Evolutionary conservation across 2,113 vertebrate species (phyloP).

Genomic region (Sylvietta virens): DNA sequence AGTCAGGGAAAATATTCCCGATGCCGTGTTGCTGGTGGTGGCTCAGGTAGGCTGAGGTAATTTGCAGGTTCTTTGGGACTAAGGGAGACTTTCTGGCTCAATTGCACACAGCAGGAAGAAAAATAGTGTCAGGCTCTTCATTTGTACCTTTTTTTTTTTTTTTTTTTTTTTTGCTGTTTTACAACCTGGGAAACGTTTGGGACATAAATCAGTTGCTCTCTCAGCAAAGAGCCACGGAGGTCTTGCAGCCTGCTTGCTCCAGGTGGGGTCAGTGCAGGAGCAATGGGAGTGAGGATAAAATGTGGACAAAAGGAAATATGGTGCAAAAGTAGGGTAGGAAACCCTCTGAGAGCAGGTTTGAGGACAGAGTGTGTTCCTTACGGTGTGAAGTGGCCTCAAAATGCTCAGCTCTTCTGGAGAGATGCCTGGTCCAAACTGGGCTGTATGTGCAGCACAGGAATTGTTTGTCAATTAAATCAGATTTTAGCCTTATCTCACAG

Average conservation of each 20-base stretch:
- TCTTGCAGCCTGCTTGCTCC: neutral
- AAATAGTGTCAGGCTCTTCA: neutral
- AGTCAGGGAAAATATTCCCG: neutral
- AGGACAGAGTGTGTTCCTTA: neutral
- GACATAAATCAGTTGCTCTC: neutral
- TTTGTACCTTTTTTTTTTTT: neutral
- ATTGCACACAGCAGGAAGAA: slow-evolving; percentile 44
- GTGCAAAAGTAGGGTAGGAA: neutral
- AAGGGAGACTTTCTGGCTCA: slow-evolving; percentile 5
- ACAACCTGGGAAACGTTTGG: neutral
- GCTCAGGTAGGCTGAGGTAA: neutral
- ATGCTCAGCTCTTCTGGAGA: neutral
- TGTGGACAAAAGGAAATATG: neutral
- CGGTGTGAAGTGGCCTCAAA: neutral
- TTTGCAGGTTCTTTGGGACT: neutral
- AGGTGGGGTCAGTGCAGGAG: slow-evolving; percentile 5
- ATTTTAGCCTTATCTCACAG: neutral
- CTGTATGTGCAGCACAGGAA: neutral
- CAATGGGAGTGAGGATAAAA: neutral
- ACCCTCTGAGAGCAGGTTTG: neutral
- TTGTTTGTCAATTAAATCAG: neutral
- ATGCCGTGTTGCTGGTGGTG: neutral
- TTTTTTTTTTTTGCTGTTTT: neutral
- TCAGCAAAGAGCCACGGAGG: neutral
- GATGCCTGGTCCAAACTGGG: neutral